Base-by-base conservation (phyloP, 2,888 invertebrate species). In the Stenurella melanura region DNA sequence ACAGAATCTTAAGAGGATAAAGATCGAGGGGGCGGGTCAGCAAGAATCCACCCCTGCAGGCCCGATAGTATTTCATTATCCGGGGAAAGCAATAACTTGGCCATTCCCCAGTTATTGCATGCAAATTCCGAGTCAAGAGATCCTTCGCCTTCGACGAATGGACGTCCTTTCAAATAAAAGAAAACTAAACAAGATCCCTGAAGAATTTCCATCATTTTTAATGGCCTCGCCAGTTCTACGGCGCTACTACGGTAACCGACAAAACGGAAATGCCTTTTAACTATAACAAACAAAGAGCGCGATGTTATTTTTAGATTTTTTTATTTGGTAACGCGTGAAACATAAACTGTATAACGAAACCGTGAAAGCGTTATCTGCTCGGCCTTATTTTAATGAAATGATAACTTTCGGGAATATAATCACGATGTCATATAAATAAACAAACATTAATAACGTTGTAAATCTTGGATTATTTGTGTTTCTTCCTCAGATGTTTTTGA, bases 41-140 rank as follows among this genome's bases (percentile, higher is more conserved):
- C 80, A 60, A 63, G 30, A 76, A 73, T 78, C 78, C 80, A 63
- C 77, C 71, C 69, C 61, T 73, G 66, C 69, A 75, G 79, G 80
- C 60, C 84, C 82, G 83, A 85, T 85, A 85, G 84, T 85, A 86
- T 87, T 87, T 86, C 86, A 86, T 87, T 86, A 87, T 85, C 83
- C 84, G 78, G 73, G 82, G 82, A 82, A 79, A 78, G 83, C 81
- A 83, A 82, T 82, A 83, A 81, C 76, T 77, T 80, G 83, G 85
- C 86, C 87, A 80, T 82, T 83, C 80, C 80, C 73, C 76, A 86
- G 87, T 88, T 88, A 88, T 88, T 87, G 86, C 87, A 88, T 88
- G 87, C 86, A 88, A 88, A 88, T 88, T 88, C 87, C 86, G 81
- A 83, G 83, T 81, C 83, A 82, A 83, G 77, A 73, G 74, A 77